phyloP scores from a whole-genome alignment of 1,140 invertebrate genomes.

The Maniola jurtina region DNA sequence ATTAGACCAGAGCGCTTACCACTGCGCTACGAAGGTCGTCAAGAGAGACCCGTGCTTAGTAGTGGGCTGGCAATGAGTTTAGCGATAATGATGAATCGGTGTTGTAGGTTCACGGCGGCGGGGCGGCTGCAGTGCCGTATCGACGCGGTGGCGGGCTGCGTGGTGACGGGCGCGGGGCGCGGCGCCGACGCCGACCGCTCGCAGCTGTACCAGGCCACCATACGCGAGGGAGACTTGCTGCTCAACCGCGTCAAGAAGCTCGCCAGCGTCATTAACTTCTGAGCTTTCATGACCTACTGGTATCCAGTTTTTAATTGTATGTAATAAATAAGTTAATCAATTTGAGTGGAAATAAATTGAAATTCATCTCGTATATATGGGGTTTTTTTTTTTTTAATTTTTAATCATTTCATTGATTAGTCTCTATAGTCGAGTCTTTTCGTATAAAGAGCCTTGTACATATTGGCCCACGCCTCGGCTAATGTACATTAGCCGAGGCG shows the following conservation, averaged over 20 bases:
- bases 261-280: constrained; percentile 99
- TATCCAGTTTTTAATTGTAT: not conserved
- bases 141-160: constrained; percentile 97
- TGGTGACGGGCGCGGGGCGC: constrained; percentile 94
- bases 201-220: constrained; percentile 95
- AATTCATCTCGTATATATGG: not conserved
- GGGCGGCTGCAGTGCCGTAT: constrained; percentile 98
- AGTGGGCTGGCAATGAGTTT: too few relatives aligned
- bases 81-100: not conserved
- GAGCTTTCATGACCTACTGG: constrained; percentile 40
- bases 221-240: constrained; percentile 98
- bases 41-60: too few relatives aligned
- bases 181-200: constrained; percentile 87
- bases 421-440: too few relatives aligned
- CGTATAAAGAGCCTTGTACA: too few relatives aligned
- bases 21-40: too few relatives aligned
- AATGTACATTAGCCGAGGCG: too few relatives aligned
- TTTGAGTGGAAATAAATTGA: not conserved
- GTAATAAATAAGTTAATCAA: too few relatives aligned
- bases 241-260: constrained; percentile 99
- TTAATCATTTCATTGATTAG: too few relatives aligned
- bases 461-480: too few relatives aligned
- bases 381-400: not conserved
- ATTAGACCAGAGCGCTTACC: too few relatives aligned
- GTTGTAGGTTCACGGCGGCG: constrained; percentile 93